A percentile compares a stretch with the other conserved stretches of the same genome.
These are phyloP conservation scores for Emmelina monodactyla DNA, from an alignment of 2,888 invertebrate genomes.

Conservation along the genomic window DNA sequence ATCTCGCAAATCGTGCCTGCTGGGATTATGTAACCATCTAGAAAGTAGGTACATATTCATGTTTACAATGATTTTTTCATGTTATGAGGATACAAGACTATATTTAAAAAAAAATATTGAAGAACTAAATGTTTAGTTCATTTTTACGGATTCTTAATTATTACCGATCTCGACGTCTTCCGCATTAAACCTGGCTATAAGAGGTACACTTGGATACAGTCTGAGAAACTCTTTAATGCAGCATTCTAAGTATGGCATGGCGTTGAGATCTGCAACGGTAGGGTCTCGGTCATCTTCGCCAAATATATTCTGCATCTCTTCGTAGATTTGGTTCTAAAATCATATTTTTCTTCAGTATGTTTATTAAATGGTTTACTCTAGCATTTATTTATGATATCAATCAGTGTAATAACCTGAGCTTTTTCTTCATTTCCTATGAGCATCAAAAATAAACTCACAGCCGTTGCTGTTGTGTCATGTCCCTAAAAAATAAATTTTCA, in stretches of 20 bases:
- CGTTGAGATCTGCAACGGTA: constrained; percentile 60
- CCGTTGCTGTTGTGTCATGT: constrained; percentile 38
- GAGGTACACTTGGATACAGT: constrained; percentile 71
- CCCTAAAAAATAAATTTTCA: constrained; percentile 25
- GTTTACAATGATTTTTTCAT: too few species aligned
- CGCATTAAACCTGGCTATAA: constrained; percentile 61
- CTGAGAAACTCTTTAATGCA: constrained; percentile 73
- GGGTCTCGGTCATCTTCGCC: constrained; percentile 66
- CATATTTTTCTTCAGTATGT: neutral
- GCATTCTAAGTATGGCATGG: constrained; percentile 71
- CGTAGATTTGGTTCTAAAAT: neutral
- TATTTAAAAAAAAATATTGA: too few species aligned
- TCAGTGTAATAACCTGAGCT: constrained; percentile 20
- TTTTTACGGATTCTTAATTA: too few species aligned
- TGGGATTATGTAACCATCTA: constrained; percentile 56
- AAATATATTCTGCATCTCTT: constrained; percentile 27
- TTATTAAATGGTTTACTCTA: too few species aligned
- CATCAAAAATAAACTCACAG: constrained; percentile 26
- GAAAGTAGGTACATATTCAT: neutral
- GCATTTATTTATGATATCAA: too few species aligned
- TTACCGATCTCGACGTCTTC: constrained; percentile 66
- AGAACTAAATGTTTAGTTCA: too few species aligned
- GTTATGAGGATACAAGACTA: too few species aligned
- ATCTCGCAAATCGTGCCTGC: constrained; percentile 46
- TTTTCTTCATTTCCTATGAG: constrained; percentile 32